phyloP scores from a whole-genome alignment of 2,888 invertebrate species.

The Strigamia transsilvanica region DNA sequence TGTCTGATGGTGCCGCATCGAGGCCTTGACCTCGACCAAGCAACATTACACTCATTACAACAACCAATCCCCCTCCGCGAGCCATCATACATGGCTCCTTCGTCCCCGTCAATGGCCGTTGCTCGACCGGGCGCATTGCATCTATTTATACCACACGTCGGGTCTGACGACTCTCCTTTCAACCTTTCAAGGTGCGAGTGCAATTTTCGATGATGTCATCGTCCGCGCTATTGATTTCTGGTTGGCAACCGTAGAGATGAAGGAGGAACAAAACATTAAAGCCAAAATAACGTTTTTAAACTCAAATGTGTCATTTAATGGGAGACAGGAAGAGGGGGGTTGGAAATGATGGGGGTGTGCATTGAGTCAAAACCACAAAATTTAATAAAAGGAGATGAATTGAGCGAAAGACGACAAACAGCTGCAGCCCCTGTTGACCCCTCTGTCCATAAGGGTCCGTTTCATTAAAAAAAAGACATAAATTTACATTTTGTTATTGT shows the following conservation, averaged over 20 bases:
- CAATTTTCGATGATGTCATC: neutral
- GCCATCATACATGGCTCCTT: neutral
- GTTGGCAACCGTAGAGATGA: neutral
- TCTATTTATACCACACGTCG: neutral
- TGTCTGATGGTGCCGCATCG: neutral
- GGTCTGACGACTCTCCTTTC: neutral
- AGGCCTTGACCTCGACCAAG: neutral
- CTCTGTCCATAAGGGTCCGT: neutral
- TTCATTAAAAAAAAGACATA: neutral
- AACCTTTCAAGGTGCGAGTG: neutral
- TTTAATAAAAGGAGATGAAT: slow-evolving; percentile 6
- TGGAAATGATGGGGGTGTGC: neutral
- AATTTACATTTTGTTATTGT: neutral
- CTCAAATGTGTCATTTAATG: neutral
- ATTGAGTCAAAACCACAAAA: neutral
- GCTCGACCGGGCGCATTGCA: neutral
- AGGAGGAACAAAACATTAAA: neutral
- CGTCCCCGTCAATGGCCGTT: neutral
- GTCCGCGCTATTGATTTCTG: neutral
- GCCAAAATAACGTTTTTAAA: neutral
- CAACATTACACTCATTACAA: neutral
- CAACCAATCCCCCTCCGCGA: neutral
- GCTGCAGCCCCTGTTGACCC: neutral
- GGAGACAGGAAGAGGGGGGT: neutral
- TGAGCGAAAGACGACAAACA: neutral